These are phyloP conservation scores for Ptyas mucosa DNA, from an alignment of 2,113 vertebrate species.

Conservation along the genomic window DNA sequence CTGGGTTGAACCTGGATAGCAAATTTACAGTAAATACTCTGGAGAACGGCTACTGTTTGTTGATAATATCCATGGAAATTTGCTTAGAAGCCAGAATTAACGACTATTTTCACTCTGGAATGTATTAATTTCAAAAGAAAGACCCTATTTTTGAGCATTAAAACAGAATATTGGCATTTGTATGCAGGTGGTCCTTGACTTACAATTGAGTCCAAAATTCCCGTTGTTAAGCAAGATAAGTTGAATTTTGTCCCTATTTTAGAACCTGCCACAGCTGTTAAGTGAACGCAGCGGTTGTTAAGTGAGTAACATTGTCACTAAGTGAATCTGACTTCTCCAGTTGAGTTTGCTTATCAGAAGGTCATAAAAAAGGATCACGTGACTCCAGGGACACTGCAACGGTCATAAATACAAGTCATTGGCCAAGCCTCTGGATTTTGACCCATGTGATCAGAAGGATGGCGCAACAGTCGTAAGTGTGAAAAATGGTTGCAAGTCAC, in stretches of 20 bases:
- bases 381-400: neutral
- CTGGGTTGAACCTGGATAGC: too few species aligned
- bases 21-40: neutral
- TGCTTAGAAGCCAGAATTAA: neutral
- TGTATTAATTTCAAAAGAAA: neutral
- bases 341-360: neutral
- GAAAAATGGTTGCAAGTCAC: neutral
- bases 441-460: rapidly evolving
- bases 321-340: neutral
- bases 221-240: neutral
- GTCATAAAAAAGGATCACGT: neutral
- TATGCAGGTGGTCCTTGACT: neutral
- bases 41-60: neutral
- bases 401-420: neutral
- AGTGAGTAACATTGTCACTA: neutral
- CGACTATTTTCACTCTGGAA: neutral
- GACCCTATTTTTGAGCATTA: neutral
- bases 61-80: neutral
- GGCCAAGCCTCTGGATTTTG: neutral
- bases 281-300: neutral
- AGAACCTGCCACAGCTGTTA: neutral
- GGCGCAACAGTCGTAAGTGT: neutral
- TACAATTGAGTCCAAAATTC: neutral
- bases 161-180: neutral
- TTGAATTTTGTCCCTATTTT: neutral